A percentile compares a stretch with the other conserved stretches of the same genome.
phyloP scores from a whole-genome alignment of 2,888 invertebrate genomes.

The Melieria crassipennis region DNA sequence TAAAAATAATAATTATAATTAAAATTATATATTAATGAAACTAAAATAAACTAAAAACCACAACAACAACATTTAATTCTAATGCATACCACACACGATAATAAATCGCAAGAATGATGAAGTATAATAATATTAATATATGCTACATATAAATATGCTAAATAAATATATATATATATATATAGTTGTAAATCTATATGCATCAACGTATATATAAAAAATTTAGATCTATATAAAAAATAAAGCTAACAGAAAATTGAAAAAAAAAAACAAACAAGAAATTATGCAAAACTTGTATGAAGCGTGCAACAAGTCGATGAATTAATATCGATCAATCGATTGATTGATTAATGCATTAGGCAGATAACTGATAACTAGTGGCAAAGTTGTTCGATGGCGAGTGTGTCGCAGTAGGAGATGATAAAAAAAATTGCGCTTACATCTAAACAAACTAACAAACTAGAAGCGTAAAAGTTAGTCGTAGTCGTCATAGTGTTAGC shows the following conservation, averaged over 20 bases:
- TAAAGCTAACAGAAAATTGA: not conserved
- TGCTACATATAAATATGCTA: conserved; percentile 15
- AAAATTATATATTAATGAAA: not conserved
- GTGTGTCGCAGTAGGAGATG: no score
- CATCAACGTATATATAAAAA: conserved; percentile 1
- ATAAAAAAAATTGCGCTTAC: no score
- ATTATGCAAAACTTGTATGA: not conserved
- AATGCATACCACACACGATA: not conserved
- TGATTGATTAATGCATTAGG: no score
- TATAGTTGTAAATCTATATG: conserved; percentile 27
- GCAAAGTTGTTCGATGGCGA: no score
- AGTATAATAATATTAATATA: conserved; percentile 24
- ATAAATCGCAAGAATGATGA: not conserved
- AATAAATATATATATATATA: conserved; percentile 19
- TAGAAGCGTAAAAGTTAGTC: no score
- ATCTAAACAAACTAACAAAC: no score
- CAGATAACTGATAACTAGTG: no score
- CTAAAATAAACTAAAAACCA: conserved; percentile 1
- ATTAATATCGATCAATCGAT: no score
- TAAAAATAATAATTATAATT: not conserved
- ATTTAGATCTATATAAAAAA: conserved; percentile 3
- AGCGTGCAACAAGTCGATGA: no score
- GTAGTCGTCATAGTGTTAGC: no score
- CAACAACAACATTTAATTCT: conserved; percentile 1
- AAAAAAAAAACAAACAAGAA: conserved; percentile 10